These are phyloP conservation scores for Eupithecia pulchellata DNA, from an alignment of 2,888 invertebrate species.

Conservation along the genomic window DNA sequence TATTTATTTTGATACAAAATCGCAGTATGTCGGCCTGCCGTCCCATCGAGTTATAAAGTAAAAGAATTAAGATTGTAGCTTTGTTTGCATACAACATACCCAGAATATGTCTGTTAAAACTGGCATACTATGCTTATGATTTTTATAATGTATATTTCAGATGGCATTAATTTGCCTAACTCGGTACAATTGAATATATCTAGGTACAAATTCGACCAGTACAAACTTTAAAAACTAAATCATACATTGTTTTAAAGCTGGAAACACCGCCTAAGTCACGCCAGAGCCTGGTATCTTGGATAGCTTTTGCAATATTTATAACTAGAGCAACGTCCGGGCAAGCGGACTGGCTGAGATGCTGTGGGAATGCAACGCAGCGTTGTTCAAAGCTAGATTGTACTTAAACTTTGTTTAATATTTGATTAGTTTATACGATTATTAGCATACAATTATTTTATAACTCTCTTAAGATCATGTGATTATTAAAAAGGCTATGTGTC, in stretches of 20 bases:
- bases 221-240: neutral
- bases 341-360: conserved; percentile 29
- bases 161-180: too few species aligned
- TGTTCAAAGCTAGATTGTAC: neutral
- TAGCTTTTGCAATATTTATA: conserved; percentile 54
- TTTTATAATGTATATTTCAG: too few species aligned
- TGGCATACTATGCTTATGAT: too few species aligned
- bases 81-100: neutral
- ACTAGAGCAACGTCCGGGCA: conserved; percentile 48
- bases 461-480: too few species aligned
- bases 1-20: too few species aligned
- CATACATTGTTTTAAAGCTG: conserved; percentile 12
- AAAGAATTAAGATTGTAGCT: neutral
- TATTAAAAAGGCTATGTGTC: too few species aligned
- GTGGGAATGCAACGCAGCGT: conserved; percentile 15
- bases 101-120: neutral
- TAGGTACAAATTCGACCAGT: neutral
- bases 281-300: conserved; percentile 22
- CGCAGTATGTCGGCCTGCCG: neutral
- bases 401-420: neutral
- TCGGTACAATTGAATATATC: neutral
- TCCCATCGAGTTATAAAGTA: neutral
- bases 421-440: neutral
- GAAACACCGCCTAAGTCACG: conserved; percentile 18
- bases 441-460: too few species aligned